These are phyloP conservation scores for Cacatua alba DNA, from an alignment of 2,113 vertebrate species.

Conservation along the genomic window DNA sequence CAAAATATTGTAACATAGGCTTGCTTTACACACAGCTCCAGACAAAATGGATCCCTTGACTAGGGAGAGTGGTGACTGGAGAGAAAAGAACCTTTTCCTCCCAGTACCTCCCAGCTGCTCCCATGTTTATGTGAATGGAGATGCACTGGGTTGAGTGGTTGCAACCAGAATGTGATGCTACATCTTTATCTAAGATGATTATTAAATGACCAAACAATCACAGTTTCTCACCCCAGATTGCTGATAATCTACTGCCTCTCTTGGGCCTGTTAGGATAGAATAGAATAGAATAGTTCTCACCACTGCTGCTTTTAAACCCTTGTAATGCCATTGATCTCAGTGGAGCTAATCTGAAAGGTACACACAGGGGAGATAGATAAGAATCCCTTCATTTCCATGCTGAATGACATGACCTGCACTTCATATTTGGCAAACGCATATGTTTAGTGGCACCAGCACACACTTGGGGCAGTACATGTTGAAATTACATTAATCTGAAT, in stretches of 20 bases:
- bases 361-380: background rate
- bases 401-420: background rate
- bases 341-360: background rate
- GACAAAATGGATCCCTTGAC: background rate
- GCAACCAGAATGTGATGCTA: background rate
- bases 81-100: background rate
- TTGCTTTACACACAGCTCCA: background rate
- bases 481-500: constrained; percentile 35
- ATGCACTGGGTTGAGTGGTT: rapidly evolving
- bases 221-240: background rate
- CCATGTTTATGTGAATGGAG: background rate
- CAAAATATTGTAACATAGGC: background rate
- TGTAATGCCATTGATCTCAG: background rate
- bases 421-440: background rate
- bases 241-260: background rate
- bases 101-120: background rate
- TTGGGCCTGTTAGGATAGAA: background rate
- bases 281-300: background rate
- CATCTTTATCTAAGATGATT: background rate
- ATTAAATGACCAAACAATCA: background rate
- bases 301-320: background rate
- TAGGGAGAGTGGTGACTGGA: rapidly evolving
- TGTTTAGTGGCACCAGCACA: constrained; percentile 6
- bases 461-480: constrained; percentile 8
- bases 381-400: background rate